Evolutionary conservation across 2,888 invertebrate genomes (phyloP), one percentile per base, ranked within the genome.

Genomic region (Mayetiola destructor): DNA sequence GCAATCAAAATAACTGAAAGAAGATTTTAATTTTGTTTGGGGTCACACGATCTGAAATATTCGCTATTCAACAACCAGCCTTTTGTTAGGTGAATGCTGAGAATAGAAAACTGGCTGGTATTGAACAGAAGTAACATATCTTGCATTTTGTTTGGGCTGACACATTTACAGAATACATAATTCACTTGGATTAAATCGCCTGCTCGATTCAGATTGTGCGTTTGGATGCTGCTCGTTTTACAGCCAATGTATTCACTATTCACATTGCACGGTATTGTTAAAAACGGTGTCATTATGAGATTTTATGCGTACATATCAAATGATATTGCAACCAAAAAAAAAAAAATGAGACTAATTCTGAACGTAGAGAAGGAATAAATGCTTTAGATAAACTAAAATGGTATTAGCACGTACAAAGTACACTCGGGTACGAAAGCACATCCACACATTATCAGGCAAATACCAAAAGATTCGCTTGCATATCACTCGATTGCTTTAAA

Each of bases 131-230:
- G n/a, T n/a, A n/a, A n/a, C n/a, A n/a, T n/a, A n/a, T n/a, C n/a
- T n/a, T n/a, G n/a, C 27, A 48, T 48, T 48, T 48, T 48, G 48
- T 48, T 48, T 48, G 23, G 48, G 48, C 48, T 48, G 48, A 48
- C 27, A 48, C 27, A 48, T 48, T 48, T 27, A 48, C 48, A 48
- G 27, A 48, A 48, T 48, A 48, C 48, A 48, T 48, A 48, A 48
- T 48, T 48, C 48, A 48, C 48, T 27, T 27, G 48, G 48, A 48
- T 48, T 48, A 48, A 48, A 48, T 48, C 48, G 27, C 48, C 48
- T 27, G 48, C 48, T 48, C 23, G 21, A 10, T 48, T 48, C 16
- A 27, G 29, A 2, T 3, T n/a, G 9, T 48, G 48, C 4, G 6
- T 42, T 42, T 27, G 23, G 48, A n/a, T n/a, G n/a, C n/a, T 48